A percentile compares a stretch with the other conserved stretches of the same genome.
Evolutionary conservation across 1,140 invertebrate species (phyloP).

Genomic region (Drosophila rhopaloa): DNA sequence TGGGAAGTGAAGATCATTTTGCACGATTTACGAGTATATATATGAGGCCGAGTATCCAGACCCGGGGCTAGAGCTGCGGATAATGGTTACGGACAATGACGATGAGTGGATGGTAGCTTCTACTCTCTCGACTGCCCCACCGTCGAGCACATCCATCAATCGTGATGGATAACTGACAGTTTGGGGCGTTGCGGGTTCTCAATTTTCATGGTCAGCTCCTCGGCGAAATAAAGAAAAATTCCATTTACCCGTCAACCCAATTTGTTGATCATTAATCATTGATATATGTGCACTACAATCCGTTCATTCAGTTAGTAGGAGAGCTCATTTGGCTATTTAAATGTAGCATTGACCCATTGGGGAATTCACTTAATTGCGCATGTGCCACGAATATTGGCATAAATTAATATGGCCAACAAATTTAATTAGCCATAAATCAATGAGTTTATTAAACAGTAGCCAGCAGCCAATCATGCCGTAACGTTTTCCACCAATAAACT

Average conservation of each 20-base stretch:
- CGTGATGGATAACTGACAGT: constrained; percentile 74
- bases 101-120: constrained; percentile 70
- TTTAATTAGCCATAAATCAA: constrained; percentile 83
- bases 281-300: constrained; percentile 46
- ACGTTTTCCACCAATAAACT: constrained; percentile 72
- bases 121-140: constrained; percentile 7
- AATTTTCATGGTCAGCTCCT: constrained; percentile 46
- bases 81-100: constrained; percentile 47
- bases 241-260: constrained; percentile 50
- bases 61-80: constrained; percentile 39
- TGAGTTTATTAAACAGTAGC: constrained; percentile 82
- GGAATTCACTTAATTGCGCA: constrained; percentile 51
- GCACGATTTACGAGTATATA: constrained; percentile 47
- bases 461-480: constrained; percentile 73
- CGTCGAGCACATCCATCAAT: constrained; percentile 46
- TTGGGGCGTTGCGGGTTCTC: constrained; percentile 62
- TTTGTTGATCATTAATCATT: constrained; percentile 74
- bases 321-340: constrained; percentile 22
- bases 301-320: constrained; percentile 12
- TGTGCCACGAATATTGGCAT: constrained; percentile 65
- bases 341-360: constrained; percentile 72
- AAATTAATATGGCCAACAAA: constrained; percentile 74
- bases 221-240: constrained; percentile 42
- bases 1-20: constrained; percentile 44
- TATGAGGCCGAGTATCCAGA: constrained; percentile 10